Percentiles rank a stretch among this genome's conserved stretches.
These are phyloP conservation scores for Rhopalosiphum padi DNA, from an alignment of 1,140 invertebrate genomes.

Conservation along the genomic window DNA sequence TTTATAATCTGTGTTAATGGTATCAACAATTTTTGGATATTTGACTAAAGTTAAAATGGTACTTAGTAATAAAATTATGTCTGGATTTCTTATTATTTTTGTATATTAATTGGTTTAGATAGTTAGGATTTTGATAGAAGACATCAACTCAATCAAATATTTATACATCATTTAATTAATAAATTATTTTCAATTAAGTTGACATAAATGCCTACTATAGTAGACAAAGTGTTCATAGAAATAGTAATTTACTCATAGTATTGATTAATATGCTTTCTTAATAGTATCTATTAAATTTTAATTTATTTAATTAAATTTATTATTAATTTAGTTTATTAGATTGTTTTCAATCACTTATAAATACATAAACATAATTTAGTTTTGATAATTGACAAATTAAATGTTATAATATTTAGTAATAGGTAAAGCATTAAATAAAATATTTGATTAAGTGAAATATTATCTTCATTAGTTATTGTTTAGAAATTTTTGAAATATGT, in stretches of 20 bases:
- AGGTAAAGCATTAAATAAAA: background rate
- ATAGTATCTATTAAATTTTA: background rate
- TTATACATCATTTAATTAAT: background rate
- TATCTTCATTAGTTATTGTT: background rate
- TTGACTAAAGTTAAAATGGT: background rate
- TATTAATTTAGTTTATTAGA: background rate
- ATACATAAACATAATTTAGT: background rate
- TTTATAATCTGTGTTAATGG: background rate
- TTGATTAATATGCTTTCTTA: background rate
- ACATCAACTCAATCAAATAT: background rate
- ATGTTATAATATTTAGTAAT: background rate
- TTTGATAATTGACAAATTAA: background rate
- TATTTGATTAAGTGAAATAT: background rate
- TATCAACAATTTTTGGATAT: background rate
- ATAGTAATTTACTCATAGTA: background rate
- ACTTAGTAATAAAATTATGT: background rate
- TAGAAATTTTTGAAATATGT: background rate
- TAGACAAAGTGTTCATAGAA: background rate
- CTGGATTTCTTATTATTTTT: background rate
- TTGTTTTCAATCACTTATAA: background rate
- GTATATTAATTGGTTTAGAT: background rate
- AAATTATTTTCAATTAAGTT: background rate
- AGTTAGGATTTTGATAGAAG: background rate
- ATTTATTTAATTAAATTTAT: background rate
- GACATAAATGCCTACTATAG: background rate